Percentiles rank a stretch among this genome's conserved stretches.
Evolutionary conservation across 2,797 vertebrate species (phyloP).

Genomic region (Lateolabrax maculatus): DNA sequence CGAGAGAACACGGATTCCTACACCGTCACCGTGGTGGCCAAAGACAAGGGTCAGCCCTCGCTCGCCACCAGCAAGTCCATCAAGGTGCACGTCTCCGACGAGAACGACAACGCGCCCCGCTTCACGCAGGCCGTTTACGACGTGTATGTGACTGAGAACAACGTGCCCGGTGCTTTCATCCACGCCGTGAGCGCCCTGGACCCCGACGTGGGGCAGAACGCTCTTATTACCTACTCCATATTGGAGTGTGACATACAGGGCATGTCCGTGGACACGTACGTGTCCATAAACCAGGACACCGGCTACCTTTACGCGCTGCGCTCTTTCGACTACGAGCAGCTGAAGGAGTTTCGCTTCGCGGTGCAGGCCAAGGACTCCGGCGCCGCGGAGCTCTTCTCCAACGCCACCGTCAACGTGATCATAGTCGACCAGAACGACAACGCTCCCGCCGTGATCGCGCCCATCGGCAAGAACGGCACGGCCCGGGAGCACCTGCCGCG

Average conservation of each 20-base stretch:
- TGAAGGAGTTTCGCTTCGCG: conserved; percentile 96
- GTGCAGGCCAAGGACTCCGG: conserved; percentile 94
- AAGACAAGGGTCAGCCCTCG: conserved; percentile 91
- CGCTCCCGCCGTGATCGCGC: conserved; percentile 92
- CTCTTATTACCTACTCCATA: conserved; percentile 95
- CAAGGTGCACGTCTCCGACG: conserved; percentile 95
- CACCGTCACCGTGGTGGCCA: conserved; percentile 95
- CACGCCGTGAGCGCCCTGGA: conserved; percentile 96
- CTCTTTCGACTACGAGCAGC: conserved; percentile 98
- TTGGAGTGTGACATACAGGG: conserved; percentile 98
- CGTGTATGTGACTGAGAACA: conserved; percentile 98
- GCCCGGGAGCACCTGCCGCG: conserved; percentile 94
- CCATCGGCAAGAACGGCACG: conserved; percentile 93
- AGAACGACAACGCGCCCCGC: conserved; percentile 96
- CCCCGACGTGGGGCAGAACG: conserved; percentile 93
- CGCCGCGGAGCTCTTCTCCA: conserved; percentile 88
- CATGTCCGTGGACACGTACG: conserved; percentile 98
- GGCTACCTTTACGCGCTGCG: conserved; percentile 97
- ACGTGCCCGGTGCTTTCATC: conserved; percentile 98
- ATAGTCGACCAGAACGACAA: conserved; percentile 98
- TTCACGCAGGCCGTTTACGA: conserved; percentile 95
- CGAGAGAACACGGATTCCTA: conserved; percentile 93
- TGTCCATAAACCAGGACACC: conserved; percentile 98
- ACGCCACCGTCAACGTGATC: conserved; percentile 93
- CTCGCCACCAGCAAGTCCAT: conserved; percentile 95